These are phyloP conservation scores for Python bivittatus DNA, from an alignment of 2,113 vertebrate genomes.

Conservation along the genomic window DNA sequence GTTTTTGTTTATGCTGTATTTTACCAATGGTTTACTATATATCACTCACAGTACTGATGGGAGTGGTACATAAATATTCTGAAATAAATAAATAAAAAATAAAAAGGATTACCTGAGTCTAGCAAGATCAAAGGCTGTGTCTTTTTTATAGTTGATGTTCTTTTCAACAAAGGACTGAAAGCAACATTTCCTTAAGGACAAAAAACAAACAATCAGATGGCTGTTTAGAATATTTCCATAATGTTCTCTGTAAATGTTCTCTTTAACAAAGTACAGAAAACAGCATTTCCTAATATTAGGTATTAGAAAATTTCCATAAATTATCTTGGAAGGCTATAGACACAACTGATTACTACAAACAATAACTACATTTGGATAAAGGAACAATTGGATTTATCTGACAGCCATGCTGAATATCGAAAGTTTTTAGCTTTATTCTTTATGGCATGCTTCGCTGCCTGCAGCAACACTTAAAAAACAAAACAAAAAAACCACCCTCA, in stretches of 20 bases:
- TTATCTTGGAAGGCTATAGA: background rate
- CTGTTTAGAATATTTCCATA: slow-evolving; percentile 57
- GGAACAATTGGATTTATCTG: rapidly evolving
- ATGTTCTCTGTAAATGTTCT: background rate
- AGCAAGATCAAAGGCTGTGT: slow-evolving; percentile 48
- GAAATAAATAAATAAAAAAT: background rate
- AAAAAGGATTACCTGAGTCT: slow-evolving; percentile 43
- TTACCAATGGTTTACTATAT: no score
- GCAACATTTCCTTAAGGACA: slow-evolving; percentile 59
- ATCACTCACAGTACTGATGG: no score
- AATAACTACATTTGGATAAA: background rate
- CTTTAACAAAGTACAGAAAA: background rate
- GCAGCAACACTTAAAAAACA: background rate
- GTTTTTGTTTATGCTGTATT: background rate
- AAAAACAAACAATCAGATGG: slow-evolving; percentile 47
- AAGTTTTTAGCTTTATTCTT: background rate
- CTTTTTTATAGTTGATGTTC: slow-evolving; percentile 76
- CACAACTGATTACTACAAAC: slow-evolving; percentile 56
- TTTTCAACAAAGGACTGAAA: slow-evolving; percentile 72
- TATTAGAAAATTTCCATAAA: background rate
- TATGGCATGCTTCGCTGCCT: background rate
- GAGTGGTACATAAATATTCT: background rate
- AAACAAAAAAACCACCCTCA: background rate
- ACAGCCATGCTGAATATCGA: background rate
- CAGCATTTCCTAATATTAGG: background rate